phyloP scores from a whole-genome alignment of 2,888 invertebrate genomes.

The Campoplex capitator region DNA sequence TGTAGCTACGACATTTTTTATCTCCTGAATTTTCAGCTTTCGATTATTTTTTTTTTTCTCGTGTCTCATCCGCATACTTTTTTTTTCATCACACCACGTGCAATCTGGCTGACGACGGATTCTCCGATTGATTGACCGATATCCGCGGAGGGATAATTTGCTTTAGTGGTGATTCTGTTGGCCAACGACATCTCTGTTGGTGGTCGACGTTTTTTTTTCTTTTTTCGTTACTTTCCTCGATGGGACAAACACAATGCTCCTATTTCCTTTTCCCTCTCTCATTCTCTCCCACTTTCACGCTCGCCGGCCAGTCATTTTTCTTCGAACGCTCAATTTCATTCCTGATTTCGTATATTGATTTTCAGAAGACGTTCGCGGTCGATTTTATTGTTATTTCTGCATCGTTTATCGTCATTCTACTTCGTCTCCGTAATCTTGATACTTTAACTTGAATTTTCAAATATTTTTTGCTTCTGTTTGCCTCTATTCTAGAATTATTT shows the following conservation, averaged over 20 bases:
- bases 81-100: conserved; percentile 21
- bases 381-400: neutral
- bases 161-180: conserved; percentile 32
- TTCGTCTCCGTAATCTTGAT: neutral
- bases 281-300: neutral
- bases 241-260: neutral
- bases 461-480: neutral
- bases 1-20: neutral
- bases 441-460: neutral
- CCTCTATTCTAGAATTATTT: neutral
- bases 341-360: neutral
- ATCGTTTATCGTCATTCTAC: neutral
- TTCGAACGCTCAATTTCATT: neutral
- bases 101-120: conserved; percentile 9
- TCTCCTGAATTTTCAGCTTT: neutral
- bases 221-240: neutral
- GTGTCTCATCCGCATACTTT: neutral
- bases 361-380: neutral
- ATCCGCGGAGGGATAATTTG: neutral
- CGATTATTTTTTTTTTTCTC: neutral
- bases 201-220: neutral
- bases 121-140: neutral
- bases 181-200: conserved; percentile 26
- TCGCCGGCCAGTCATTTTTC: neutral
- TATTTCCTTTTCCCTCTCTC: neutral